Evolutionary conservation across 2,888 invertebrate species (phyloP), one percentile per base, ranked within the genome.

Genomic region (Sesamia inferens): DNA sequence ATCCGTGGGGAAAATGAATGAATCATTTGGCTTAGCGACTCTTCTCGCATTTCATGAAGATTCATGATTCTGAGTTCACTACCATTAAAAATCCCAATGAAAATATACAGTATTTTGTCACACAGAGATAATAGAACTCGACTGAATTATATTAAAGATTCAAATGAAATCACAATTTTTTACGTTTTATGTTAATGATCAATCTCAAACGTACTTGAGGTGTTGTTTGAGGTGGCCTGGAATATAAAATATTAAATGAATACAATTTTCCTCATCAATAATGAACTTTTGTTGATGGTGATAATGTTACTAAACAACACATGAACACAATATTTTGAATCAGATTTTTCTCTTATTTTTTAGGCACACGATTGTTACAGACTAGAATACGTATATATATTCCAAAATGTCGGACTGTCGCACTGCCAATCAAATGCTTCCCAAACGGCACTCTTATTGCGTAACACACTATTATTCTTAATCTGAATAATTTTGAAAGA

Each of bases 1-100:
- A 86, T 79, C 78, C 76, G 74, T 68, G 68, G 74, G 31, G 11
- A 51, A 76, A 71, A 75, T 68, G 7, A 85, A 87, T 79, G 77
- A 79, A 85, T 87, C 78, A 79, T 24, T 88, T 88, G 85, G 85
- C 80, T 86, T 83, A 75, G 86, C 77, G 74, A 83, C 76, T 84
- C 88, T 62, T 16, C 24, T 68, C 14, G 24, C 84, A 79, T 70
- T n/a, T n/a, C n/a, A n/a, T n/a, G n/a, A n/a, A 62, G 89, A n/a
- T n/a, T n/a, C n/a, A n/a, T 88, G 85, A 86, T 87, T 88, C 73
- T 74, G 77, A 76, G 79, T 74, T 75, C 24, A 44, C 39, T 42
- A 42, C 42, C 61, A 44, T 51, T 51, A 51, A 66, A 78, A 57
- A 51, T 62, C 19, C 13, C 10, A 19, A 22, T 54, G 5, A 42